These are phyloP conservation scores for Tursiops truncatus DNA, from an alignment of 2,113 vertebrate genomes.

Conservation along the genomic window DNA sequence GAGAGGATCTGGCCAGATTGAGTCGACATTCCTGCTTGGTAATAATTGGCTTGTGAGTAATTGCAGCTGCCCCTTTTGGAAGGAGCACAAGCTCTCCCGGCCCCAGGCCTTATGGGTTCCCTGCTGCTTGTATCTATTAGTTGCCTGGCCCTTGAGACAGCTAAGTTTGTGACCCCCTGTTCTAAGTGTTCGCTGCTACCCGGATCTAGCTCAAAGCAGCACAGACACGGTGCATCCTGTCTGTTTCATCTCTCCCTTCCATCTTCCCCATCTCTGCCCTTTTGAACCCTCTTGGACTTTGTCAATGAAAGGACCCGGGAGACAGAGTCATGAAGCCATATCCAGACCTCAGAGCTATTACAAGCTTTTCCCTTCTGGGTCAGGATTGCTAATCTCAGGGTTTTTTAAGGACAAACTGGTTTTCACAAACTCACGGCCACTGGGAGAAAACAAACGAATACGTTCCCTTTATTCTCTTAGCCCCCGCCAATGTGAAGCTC, in stretches of 20 bases:
- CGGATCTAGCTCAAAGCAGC: neutral
- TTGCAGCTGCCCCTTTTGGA: too few relatives aligned
- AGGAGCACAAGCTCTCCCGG: neutral
- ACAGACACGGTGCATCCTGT: neutral
- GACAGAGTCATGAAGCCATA: neutral
- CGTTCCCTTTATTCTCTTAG: neutral
- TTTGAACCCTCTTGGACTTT: neutral
- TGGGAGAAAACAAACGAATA: neutral
- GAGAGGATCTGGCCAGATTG: neutral
- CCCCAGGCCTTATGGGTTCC: fast-evolving
- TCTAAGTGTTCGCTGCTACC: neutral
- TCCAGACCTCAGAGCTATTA: neutral
- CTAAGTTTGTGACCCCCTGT: neutral
- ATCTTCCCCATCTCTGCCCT: neutral
- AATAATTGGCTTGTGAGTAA: neutral
- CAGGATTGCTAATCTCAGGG: neutral
- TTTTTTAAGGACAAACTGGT: neutral
- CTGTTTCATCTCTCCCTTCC: neutral
- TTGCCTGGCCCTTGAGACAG: neutral
- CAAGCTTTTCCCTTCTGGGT: neutral
- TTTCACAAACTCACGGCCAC: neutral
- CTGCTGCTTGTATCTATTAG: neutral
- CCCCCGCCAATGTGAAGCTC: neutral
- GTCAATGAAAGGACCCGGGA: neutral
- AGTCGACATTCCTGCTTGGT: neutral